A percentile compares a stretch with the other conserved stretches of the same genome.
These are phyloP conservation scores for Metallyticus violacea DNA, from an alignment of 2,888 invertebrate species.

Conservation along the genomic window DNA sequence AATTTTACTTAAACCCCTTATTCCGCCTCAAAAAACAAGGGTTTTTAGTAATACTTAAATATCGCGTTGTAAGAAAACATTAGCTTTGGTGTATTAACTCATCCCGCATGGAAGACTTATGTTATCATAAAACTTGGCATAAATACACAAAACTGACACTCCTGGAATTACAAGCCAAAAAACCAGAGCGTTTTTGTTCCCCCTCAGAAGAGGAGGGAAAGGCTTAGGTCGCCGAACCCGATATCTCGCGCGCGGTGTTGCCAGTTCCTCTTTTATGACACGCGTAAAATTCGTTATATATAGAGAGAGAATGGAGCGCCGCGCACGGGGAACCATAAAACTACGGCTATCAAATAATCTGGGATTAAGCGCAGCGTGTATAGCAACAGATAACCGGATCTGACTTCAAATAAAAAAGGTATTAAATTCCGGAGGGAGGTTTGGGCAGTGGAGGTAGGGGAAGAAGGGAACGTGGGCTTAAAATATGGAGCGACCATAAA, in stretches of 20 bases:
- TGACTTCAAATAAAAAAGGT: slow-evolving; percentile 20
- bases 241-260: background rate
- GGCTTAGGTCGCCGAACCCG: slow-evolving; percentile 8
- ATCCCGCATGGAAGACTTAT: background rate
- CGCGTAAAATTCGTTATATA: slow-evolving; percentile 19
- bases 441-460: background rate
- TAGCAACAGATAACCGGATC: slow-evolving; percentile 14
- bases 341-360: slow-evolving; percentile 20
- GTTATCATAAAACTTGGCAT: background rate
- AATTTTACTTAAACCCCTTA: background rate
- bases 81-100: background rate
- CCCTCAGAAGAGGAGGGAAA: background rate
- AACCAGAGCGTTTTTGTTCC: background rate
- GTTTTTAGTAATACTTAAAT: background rate
- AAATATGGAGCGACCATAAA: background rate
- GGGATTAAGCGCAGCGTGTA: slow-evolving; percentile 15
- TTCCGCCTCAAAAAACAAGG: background rate
- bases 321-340: slow-evolving; percentile 7
- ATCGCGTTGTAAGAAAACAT: background rate
- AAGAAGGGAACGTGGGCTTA: background rate
- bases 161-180: background rate
- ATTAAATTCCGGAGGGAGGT: slow-evolving; percentile 2
- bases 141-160: background rate
- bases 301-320: background rate
- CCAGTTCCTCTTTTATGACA: slow-evolving; percentile 15